Conservation (phyloP, 2,113 vertebrate species). For the Catharus fuscescens region DNA sequence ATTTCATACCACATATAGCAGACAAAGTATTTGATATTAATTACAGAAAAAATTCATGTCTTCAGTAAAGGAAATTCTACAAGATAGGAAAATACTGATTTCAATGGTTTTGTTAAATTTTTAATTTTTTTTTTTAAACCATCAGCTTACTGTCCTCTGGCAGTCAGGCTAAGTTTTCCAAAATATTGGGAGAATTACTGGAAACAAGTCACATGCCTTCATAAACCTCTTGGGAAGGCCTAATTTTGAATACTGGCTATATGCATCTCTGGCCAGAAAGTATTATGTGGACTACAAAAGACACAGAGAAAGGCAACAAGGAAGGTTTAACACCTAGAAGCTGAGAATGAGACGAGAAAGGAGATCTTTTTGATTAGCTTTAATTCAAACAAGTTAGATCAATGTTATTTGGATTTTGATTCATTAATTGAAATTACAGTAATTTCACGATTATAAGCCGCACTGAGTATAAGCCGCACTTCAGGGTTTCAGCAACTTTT, state of each 20-base stretch:
- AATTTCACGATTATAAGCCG: no score
- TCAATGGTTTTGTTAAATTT: not conserved
- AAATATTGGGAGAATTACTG: not conserved
- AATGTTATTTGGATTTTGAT: not conserved
- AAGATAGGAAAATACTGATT: not conserved
- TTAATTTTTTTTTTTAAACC: rapidly evolving
- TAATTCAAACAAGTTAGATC: not conserved
- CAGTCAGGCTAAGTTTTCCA: not conserved
- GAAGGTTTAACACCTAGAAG: not conserved
- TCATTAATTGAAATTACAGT: not conserved
- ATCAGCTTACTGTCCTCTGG: not conserved
- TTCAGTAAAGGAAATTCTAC: not conserved
- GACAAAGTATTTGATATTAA: not conserved
- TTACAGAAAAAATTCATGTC: not conserved
- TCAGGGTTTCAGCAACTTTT: no score
- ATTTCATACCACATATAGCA: not conserved
- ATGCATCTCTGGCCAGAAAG: not conserved
- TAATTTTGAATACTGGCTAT: not conserved
- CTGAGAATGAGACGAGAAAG: not conserved
- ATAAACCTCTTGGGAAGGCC: not conserved
- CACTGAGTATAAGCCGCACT: no score
- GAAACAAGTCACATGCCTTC: not conserved
- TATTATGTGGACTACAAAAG: not conserved
- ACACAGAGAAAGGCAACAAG: not conserved
- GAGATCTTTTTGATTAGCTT: not conserved